Conservation (phyloP, 2,113 vertebrate species). For the Boulengeromyrus knoepffleri region DNA sequence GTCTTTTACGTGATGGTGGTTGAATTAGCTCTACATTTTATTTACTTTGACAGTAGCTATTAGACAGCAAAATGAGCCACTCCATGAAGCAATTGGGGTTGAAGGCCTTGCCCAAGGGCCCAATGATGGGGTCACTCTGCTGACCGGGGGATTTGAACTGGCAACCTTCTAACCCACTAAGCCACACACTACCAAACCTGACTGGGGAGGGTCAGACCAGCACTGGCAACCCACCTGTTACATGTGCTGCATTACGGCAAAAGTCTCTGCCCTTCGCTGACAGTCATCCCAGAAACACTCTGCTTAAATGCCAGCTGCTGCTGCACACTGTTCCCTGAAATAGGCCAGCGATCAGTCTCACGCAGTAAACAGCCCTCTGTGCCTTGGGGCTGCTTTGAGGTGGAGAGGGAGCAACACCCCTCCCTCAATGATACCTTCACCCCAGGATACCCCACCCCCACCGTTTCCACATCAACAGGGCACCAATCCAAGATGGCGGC, state of each 20-base stretch:
- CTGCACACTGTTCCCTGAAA: background rate
- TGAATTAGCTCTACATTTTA: background rate
- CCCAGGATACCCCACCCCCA: background rate
- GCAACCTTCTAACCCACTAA: background rate
- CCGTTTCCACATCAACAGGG: background rate
- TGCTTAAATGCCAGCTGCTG: background rate
- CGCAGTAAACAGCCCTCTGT: background rate
- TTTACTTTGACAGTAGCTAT: background rate
- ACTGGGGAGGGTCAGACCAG: background rate
- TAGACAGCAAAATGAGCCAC: background rate
- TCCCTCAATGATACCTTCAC: background rate
- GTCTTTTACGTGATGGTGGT: background rate
- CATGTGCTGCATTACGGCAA: background rate
- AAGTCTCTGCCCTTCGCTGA: background rate
- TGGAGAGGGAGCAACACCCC: background rate
- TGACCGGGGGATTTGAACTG: background rate
- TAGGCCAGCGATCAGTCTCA: background rate
- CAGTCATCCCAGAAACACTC: background rate
- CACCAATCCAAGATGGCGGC: background rate
- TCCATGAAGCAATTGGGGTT: background rate
- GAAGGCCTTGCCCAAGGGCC: background rate
- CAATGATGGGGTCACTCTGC: background rate
- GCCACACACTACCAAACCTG: background rate
- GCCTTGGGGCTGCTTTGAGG: background rate
- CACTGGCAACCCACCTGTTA: background rate